Evolutionary conservation across 2,113 vertebrate genomes (phyloP).

Genomic region (Montifringilla adamsi): DNA sequence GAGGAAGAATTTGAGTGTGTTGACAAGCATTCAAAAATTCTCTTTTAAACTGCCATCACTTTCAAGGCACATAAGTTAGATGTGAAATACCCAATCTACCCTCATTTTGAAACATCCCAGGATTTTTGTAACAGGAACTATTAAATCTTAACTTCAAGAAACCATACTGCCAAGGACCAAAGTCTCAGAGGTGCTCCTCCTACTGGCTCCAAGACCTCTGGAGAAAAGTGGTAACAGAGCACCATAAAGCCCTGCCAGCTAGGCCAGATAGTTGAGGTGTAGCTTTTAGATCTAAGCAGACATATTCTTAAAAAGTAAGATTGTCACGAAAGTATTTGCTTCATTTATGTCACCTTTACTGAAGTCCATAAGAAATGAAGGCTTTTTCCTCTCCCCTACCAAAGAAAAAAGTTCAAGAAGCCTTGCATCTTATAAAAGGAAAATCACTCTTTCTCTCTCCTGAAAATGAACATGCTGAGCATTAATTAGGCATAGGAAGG

Average conservation of each 20-base stretch:
- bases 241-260: background rate
- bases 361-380: background rate
- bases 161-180: background rate
- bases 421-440: background rate
- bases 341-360: background rate
- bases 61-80: background rate
- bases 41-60: background rate
- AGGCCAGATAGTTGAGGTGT: background rate
- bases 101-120: background rate
- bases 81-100: background rate
- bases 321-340: background rate
- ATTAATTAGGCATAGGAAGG: background rate
- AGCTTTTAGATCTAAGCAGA: background rate
- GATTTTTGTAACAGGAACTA: background rate
- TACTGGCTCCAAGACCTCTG: background rate
- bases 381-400: background rate
- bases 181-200: background rate
- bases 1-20: background rate
- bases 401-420: background rate
- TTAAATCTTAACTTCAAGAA: background rate
- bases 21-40: background rate
- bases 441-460: background rate
- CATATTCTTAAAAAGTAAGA: background rate
- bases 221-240: background rate
- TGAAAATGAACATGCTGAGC: background rate